Conservation (phyloP, 2,797 vertebrate genomes). For the Phalloptychus januarius region DNA sequence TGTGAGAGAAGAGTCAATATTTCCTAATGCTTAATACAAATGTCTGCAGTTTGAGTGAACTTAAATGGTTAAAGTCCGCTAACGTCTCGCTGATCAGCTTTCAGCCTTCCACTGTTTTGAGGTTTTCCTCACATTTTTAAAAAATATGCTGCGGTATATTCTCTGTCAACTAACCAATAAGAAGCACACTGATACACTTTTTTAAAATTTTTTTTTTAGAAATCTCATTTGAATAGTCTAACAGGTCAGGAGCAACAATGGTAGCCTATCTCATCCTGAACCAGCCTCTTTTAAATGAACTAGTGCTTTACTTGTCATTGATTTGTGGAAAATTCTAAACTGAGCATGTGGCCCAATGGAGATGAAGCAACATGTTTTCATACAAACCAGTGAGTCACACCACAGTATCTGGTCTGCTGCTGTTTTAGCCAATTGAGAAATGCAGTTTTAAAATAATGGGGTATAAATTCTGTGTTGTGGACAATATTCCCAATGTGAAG, state of each 20-base stretch:
- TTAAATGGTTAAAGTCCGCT: not conserved
- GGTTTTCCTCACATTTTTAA: not conserved
- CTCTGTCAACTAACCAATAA: not conserved
- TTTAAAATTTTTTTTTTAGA: not conserved
- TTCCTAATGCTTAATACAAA: not conserved
- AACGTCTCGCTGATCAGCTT: too few species aligned
- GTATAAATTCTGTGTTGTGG: not conserved
- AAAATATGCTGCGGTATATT: not conserved
- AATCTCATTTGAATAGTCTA: not conserved
- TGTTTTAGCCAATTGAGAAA: not conserved
- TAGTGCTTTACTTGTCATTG: too few species aligned
- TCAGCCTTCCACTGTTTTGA: not conserved
- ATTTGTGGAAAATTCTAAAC: too few species aligned
- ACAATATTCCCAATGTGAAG: not conserved
- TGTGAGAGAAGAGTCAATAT: not conserved
- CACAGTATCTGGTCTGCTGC: not conserved
- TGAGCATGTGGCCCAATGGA: not conserved
- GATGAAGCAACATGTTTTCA: not conserved
- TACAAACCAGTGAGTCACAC: not conserved
- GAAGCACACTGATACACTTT: not conserved
- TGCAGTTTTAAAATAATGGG: not conserved
- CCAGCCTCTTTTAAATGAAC: not conserved
- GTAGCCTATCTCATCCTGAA: not conserved
- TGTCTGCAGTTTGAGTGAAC: not conserved
- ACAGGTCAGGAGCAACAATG: not conserved